phyloP scores from a whole-genome alignment of 2,888 invertebrate genomes.

The Girardia tigrina region DNA sequence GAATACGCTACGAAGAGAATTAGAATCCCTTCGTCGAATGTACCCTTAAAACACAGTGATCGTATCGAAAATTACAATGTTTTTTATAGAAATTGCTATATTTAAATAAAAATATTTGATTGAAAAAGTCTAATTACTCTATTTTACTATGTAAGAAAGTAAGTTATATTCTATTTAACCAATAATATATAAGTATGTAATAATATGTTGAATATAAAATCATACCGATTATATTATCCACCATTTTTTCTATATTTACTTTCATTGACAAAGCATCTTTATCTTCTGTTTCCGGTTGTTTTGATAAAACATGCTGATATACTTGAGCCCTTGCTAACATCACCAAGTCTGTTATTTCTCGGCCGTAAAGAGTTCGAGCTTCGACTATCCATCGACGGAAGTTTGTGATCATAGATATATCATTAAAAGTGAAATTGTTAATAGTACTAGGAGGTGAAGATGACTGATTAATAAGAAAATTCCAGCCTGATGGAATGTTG shows the following conservation, averaged over 20 bases:
- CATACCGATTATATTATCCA: background rate
- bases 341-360: slow-evolving; percentile 35
- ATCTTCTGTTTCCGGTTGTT: background rate
- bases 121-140: too few relatives aligned
- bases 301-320: background rate
- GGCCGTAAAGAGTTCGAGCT: slow-evolving; percentile 35
- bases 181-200: too few relatives aligned
- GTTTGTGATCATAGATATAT: slow-evolving; percentile 15
- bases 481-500: background rate
- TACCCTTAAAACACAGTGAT: too few relatives aligned
- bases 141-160: background rate
- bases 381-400: slow-evolving; percentile 36
- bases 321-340: slow-evolving; percentile 34
- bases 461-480: background rate
- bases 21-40: too few relatives aligned
- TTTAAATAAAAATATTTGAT: too few relatives aligned
- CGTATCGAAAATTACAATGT: too few relatives aligned
- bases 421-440: background rate
- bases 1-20: too few relatives aligned
- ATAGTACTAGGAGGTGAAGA: background rate
- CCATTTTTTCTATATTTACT: background rate
- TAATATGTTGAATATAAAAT: too few relatives aligned
- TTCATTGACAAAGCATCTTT: background rate
- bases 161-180: too few relatives aligned
- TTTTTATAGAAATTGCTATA: too few relatives aligned